Evolutionary conservation across 2,113 vertebrate species (phyloP), one percentile per base, ranked within the genome.

Genomic region (Nannobrachium achirus): DNA sequence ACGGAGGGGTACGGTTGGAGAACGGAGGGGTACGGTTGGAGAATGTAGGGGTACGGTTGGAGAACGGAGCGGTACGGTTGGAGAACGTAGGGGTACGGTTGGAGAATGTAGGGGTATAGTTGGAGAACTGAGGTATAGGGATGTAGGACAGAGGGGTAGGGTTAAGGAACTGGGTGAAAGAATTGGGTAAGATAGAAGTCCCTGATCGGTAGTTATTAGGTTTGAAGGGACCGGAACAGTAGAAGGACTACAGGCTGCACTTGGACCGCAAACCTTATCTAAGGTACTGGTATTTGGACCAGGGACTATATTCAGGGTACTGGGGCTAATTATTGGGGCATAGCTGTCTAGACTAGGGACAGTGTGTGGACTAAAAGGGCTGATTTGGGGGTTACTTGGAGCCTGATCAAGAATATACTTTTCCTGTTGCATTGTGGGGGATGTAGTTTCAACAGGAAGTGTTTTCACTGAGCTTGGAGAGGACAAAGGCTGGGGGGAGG

Each of bases 361-460:
- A 7, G 63, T 40, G 52, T 51, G 66, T 4, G 74, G 68, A 63
- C 78, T 80, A 69, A 76, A 73, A 18, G 66, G 46, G 62, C 73
- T 75, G n/a, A 73, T 18, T 15, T n/a, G 60, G 0, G 69, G 56
- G 41, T 51, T 51, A n/a, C 44, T 52, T 1, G 41, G 41, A 19
- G 20, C 25, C 0, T 45, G 14, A 48, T 73, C 65, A 1, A 71
- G 79, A 33, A 33, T 33, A 33, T 3, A 33, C 25, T 5, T 33
- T 33, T 33, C 25, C 40, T 83, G 83, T 38, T 73, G 78, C 61
- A 56, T 81, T 13, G 49, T 50, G 39, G 85, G 81, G 39, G 82
- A 75, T 15, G 76, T 55, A 49, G 58, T 33, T 66, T 41, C 71
- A 18, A 71, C 44, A 10, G 70, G 25, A 69, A 76, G 56, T 15